Base-by-base conservation (phyloP, 1,140 invertebrate genomes). In the Neuroterus valhalla region DNA sequence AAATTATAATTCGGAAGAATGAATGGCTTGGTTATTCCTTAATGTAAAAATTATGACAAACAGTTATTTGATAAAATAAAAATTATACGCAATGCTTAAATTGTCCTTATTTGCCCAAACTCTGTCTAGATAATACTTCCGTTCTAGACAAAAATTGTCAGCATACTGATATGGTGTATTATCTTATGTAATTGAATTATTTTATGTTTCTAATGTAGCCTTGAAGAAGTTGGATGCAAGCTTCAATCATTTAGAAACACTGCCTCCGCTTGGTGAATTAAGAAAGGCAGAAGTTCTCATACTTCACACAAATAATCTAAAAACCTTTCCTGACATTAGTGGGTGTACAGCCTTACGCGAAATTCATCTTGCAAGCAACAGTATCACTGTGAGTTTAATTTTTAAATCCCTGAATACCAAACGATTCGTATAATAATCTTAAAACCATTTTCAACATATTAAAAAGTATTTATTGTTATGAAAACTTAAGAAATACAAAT, bases 221-320 rank as follows among this genome's bases (percentile, higher is more conserved):
- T 82, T 94, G 44, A 88, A 87, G 74, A 86, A 86, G 66, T 85
- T 94, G 74, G 93, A 94, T 87, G 83, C 91, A 11, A 92, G 90
- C 46, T 90, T 91, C 76, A 94, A 94, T 84, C 78, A 90, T 43
- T 81, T 94, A 19, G 91, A 91, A 71, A 81, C 84, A 31, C 82
- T 98, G 46, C 96, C 96, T n/a, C 89, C 93, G 52, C 89, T 98
- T 79, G 94, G 95, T 19, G 93, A 96, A 85, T 88, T 98, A n/a
- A 87, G 92, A 44, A 94, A 95, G 88, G 90, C 98, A 77, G 94
- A 97, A 88, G 92, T 93, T 76, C 86, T 98, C 0, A 94, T 96
- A 86, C 91, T 96, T 12, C 94, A 95, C 78, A 94, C 96, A 79
- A 96, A 96, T 87, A 91, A 94, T 79, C 92, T 96, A 81, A 89